Percentiles rank a stretch among this genome's conserved stretches.
Evolutionary conservation across 2,888 invertebrate species (phyloP).

Genomic region (Thecocarcelia acutangulata): DNA sequence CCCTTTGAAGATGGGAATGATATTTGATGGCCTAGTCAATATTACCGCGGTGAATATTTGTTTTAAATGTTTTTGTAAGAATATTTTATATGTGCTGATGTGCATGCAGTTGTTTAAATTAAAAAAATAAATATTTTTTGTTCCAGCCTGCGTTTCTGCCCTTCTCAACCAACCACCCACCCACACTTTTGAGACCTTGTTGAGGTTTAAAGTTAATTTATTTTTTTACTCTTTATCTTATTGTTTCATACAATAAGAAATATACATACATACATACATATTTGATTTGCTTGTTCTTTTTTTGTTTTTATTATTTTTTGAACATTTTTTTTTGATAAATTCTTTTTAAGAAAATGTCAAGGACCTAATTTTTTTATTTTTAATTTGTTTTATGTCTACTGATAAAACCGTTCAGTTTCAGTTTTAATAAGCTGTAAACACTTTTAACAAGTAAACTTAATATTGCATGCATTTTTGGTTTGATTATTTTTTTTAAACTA

Average conservation of each 20-base stretch:
- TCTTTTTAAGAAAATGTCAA: constrained; percentile 49
- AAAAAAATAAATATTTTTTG: neutral
- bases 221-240: constrained; percentile 40
- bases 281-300: neutral
- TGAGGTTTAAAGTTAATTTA: constrained; percentile 24
- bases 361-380: constrained; percentile 22
- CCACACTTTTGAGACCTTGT: constrained; percentile 7
- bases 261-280: neutral
- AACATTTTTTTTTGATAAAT: constrained; percentile 49
- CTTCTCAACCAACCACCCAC: neutral
- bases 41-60: no score
- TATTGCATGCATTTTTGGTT: constrained; percentile 52
- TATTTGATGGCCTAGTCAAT: no score
- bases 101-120: no score
- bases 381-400: constrained; percentile 27
- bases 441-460: constrained; percentile 34
- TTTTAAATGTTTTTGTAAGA: no score
- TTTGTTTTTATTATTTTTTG: constrained; percentile 21
- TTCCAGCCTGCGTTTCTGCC: neutral
- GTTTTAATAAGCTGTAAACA: constrained; percentile 37
- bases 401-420: constrained; percentile 39
- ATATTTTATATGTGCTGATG: neutral
- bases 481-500: constrained; percentile 34
- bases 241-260: constrained; percentile 2
- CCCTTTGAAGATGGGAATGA: no score